Evolutionary conservation across 1,140 invertebrate genomes (phyloP), one percentile per base, ranked within the genome.

Genomic region (Holotrichia oblita): DNA sequence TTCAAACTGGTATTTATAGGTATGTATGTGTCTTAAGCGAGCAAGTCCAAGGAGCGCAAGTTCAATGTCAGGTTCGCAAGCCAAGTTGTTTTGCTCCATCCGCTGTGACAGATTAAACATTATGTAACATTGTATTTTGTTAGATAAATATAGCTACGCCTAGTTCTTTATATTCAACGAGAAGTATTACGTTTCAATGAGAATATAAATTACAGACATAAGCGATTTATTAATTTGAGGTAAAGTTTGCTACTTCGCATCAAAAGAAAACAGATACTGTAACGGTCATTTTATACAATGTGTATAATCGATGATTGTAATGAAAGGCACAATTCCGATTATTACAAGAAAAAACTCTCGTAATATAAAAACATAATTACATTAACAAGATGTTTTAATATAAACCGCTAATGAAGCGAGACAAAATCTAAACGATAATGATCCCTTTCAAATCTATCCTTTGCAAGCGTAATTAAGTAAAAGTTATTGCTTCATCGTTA

Each of bases 401-500:
- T n/a, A 20, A 69, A 69, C 20, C n/a, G 10, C 22, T 34, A 69
- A 27, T 69, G 27, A 69, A 14, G 9, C 12, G 20, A 27, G 22
- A 69, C 27, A 69, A 22, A 69, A 69, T 14, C 4, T 0, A 3
- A 69, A 10, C 8, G 17, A 69, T 3, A 24, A 27, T 22, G 10
- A 27, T 69, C 22, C 61, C 27, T 69, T 69, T 34, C 22, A 27
- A 69, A 69, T 69, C 22, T 17, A n/a, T 55, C 17, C 17, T 69
- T 17, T 27, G 22, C 12, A 27, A 69, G 3, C 61, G 27, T 27
- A 69, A 69, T 69, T 34, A 69, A 69, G 61, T 69, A 69, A 69
- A 69, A 69, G 61, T 69, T 69, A 69, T 69, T 69, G 61, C 61
- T 22, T 14, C 20, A 69, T 69, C 20, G 22, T 69, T 69, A 14